These are phyloP conservation scores for Apteryx mantelli DNA, from an alignment of 2,113 vertebrate species.

Conservation along the genomic window DNA sequence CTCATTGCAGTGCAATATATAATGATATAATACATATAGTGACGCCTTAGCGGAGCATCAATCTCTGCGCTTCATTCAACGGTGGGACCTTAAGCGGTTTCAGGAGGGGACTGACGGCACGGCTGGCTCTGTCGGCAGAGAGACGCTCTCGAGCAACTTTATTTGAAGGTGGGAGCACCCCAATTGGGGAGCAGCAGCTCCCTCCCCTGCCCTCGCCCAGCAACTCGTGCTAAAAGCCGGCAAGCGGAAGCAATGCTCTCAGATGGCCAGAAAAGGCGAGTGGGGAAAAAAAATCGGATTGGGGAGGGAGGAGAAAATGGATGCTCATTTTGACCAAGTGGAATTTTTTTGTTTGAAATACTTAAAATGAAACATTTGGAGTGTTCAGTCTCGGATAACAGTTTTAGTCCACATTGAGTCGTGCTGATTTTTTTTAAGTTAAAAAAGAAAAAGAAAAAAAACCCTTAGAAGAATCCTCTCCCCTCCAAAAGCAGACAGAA, in stretches of 20 bases:
- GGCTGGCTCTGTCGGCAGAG: no score
- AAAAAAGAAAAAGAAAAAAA: not conserved
- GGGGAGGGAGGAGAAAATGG: not conserved
- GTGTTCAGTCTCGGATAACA: not conserved
- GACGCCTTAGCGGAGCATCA: no score
- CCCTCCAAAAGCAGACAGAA: not conserved
- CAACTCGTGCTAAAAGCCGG: fast-evolving
- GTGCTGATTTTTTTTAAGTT: not conserved
- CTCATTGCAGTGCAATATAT: constrained; percentile 21
- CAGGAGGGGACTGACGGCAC: no score
- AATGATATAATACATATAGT: no score
- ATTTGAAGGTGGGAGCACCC: no score
- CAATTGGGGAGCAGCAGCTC: no score
- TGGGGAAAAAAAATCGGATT: not conserved
- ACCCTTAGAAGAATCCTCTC: not conserved
- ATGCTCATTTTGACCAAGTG: not conserved
- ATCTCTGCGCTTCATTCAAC: no score
- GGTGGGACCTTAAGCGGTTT: no score
- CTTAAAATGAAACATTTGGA: not conserved
- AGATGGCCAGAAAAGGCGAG: not conserved
- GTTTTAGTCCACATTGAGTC: not conserved
- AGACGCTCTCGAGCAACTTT: no score
- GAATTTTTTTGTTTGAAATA: not conserved
- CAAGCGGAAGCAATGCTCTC: not conserved
- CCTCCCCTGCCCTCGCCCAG: fast-evolving